A percentile compares a stretch with the other conserved stretches of the same genome.
phyloP scores from a whole-genome alignment of 1,140 invertebrate species.

The Drosophila leontia region DNA sequence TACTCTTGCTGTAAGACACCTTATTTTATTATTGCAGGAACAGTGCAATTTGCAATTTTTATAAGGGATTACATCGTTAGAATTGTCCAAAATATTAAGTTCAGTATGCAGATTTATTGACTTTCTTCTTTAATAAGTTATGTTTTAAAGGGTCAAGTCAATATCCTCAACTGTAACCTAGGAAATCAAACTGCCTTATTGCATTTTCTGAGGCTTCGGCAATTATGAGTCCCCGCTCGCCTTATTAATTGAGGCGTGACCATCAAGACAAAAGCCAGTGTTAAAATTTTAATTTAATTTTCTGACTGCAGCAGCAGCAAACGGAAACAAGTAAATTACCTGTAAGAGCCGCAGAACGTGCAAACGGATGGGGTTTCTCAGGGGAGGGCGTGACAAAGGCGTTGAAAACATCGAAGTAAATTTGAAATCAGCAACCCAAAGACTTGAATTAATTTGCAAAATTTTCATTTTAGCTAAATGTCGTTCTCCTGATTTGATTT shows the following conservation, averaged over 20 bases:
- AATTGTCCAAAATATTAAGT: no score
- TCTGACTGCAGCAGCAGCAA: constrained; percentile 11
- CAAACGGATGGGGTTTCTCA: constrained; percentile 7
- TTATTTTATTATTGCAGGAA: no score
- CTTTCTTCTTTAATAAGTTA: not conserved
- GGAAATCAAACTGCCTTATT: constrained; percentile 28
- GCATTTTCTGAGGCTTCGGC: constrained; percentile 29
- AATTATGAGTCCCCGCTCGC: constrained; percentile 42
- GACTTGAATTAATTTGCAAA: constrained; percentile 46
- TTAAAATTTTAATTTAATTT: constrained; percentile 55
- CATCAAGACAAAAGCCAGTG: constrained; percentile 36
- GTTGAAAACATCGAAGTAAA: constrained; percentile 34
- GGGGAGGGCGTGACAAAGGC: constrained; percentile 19
- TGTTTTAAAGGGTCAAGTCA: no score
- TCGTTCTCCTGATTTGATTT: constrained; percentile 42
- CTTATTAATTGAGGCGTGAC: constrained; percentile 53
- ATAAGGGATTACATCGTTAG: no score
- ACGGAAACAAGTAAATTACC: constrained; percentile 47
- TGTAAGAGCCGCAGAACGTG: constrained; percentile 17
- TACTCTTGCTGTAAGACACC: not conserved
- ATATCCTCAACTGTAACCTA: constrained; percentile 19
- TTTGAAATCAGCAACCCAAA: constrained; percentile 22
- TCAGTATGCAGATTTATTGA: no score
- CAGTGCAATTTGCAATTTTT: no score
- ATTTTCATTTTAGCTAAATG: constrained; percentile 41